Base-by-base conservation (phyloP, 2,888 invertebrate genomes). In the Macrosoma leucophasiata region DNA sequence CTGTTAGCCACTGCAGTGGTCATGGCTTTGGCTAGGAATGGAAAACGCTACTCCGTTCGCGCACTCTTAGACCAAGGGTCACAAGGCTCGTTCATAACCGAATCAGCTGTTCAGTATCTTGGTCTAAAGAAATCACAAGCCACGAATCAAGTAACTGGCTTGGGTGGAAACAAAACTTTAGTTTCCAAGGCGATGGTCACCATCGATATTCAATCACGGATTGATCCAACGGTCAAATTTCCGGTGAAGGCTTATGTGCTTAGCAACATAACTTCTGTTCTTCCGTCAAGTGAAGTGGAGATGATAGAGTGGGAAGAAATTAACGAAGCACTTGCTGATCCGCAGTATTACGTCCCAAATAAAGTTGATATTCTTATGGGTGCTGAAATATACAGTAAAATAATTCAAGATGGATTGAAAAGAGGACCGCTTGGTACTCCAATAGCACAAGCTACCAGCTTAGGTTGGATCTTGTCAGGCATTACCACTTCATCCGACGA, bases 391-490 rank as follows among this genome's bases (percentile, higher is more conserved):
- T 39, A 36, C 19, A 29, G 26, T 21, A 25, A 31, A 3, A 27
- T 41, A 8, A 8, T 37, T 4, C 27, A 25, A 14, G 33, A 39
- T 17, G 39, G 41, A 6, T 8, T 41, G n/a, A 21, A 15, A 9
- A 24, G 18, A 12, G 26, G 18, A 11, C 31, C 36, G 6, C 14
- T n/a, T 5, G 35, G 31, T 2, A 12, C 12, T 2, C 13, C 27
- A 14, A 18, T 36, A n/a, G 38, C 40, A 15, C 40, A 40, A 28
- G 13, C 15, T 14, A 40, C 36, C 3, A 12, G 28, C 7, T 17
- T 43, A 10, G 40, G 40, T 8, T 38, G 43, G 39, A 28, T 43
- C 10, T 7, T 39, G 11, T 39, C 33, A 2, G 40, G 41, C n/a
- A n/a, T n/a, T n/a, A n/a, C n/a, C n/a, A n/a, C n/a, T n/a, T n/a